Base-by-base conservation (phyloP, 2,113 vertebrate species). In the zebrafish (Danio rerio) region DNA sequence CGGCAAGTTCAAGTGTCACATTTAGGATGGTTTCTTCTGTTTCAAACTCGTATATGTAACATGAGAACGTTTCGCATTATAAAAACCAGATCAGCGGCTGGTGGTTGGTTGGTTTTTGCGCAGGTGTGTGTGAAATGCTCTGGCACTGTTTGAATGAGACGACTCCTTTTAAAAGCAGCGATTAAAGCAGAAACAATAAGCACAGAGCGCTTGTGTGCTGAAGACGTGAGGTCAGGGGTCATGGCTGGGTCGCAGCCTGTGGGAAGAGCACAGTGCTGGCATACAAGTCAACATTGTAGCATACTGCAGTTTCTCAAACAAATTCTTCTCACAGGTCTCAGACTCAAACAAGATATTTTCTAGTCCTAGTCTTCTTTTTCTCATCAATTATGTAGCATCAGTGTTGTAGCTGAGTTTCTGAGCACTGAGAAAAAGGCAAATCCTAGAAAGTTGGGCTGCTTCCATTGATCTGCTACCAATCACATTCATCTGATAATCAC, bases 1-100 rank as follows among this genome's bases (percentile, higher is more conserved):
- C 49, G 88, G 91, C 90, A 90, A 91, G 92, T 93, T 92, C 91
- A 91, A 91, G 88, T 91, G 89, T 91, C 90, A 88, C 86, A 74
- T 89, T 92, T 89, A 84, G 86, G 91, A 90, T 74, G 78, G 78
- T 86, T 90, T 88, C 86, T 90, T 88, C 74, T 89, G 87, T 90
- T 91, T 89, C 83, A 82, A 80, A 21, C 18, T 66, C 40, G 31
- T 73, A 55, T 49, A 21, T 80, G 83, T 84, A 91, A 90, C 73
- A 47, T 40, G 89, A 90, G 87, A 90, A 21, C n/a, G 75, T 62
- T 21, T 80, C 31, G 65, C 68, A 84, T 89, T 88, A 88, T 61
- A 82, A 49, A 9, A 78, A 61, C 70, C 83, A 40, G 78, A 88
- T 89, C 75, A 77, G 83, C 50, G 81, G 68, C 52, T 82, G 56